phyloP scores from a whole-genome alignment of 2,888 invertebrate genomes.

The Drosophila mimetica region DNA sequence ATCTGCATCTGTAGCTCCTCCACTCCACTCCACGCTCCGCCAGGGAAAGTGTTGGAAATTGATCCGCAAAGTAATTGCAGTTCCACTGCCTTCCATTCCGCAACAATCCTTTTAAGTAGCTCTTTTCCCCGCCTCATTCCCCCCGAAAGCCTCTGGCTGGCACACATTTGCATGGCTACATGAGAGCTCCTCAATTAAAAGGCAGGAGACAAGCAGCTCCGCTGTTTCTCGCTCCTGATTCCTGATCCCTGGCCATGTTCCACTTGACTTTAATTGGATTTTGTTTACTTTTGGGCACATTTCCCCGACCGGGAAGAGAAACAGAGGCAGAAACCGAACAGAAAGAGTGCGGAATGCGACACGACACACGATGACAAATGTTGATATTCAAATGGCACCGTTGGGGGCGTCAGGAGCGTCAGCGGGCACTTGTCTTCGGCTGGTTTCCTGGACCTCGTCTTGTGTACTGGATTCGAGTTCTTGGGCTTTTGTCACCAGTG shows the following conservation, averaged over 20 bases:
- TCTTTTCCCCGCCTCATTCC: slow-evolving; percentile 1
- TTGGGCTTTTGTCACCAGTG: slow-evolving; percentile 59
- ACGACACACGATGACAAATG: slow-evolving; percentile 80
- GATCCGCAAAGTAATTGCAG: slow-evolving; percentile 68
- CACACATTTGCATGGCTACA: slow-evolving; percentile 68
- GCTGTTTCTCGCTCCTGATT: no score
- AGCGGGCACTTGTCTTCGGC: slow-evolving; percentile 28
- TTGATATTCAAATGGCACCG: slow-evolving; percentile 78
- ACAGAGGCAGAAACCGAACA: not conserved
- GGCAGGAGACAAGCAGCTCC: slow-evolving; percentile 30
- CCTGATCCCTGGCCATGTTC: slow-evolving; percentile 59
- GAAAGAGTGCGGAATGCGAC: slow-evolving; percentile 65
- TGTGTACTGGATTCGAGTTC: slow-evolving; percentile 37
- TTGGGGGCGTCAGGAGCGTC: slow-evolving; percentile 51
- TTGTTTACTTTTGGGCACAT: slow-evolving; percentile 76
- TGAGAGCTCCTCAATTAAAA: slow-evolving; percentile 71
- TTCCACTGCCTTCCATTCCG: slow-evolving; percentile 18
- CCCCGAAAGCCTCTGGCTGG: slow-evolving; percentile 40
- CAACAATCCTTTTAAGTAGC: slow-evolving; percentile 60
- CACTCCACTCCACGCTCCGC: slow-evolving; percentile 25
- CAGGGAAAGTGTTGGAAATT: slow-evolving; percentile 70
- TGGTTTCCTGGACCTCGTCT: slow-evolving; percentile 25
- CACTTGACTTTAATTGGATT: slow-evolving; percentile 78
- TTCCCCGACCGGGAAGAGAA: slow-evolving; percentile 53
- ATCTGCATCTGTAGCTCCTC: no score